Evolutionary conservation across 2,888 invertebrate genomes (phyloP), one percentile per base, ranked within the genome.

Genomic region (Scaptomyza tumidula): DNA sequence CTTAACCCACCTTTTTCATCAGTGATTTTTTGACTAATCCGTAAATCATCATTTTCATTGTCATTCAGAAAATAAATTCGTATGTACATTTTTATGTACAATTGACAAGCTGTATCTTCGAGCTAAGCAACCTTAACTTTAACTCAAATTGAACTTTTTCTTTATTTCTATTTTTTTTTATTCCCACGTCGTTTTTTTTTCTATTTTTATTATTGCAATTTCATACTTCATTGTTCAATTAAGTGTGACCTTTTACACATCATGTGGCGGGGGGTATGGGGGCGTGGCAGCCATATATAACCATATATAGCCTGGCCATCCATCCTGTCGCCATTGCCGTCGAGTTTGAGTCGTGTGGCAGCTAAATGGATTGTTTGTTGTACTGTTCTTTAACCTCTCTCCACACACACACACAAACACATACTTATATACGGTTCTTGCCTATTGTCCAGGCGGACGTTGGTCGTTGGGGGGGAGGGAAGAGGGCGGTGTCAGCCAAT

Each of bases 141-240:
- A 33, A 14, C 41, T n/a, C 31, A 45, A 16, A 10, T 41, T 16
- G 0, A 35, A 13, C 29, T 10, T 27, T 31, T 9, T 10, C 6
- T 44, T 24, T 24, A 5, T 24, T 4, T 24, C 3, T 45, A 9
- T 52, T n/a, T 14, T 27, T 19, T 16, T 31, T 6, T 3, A 45
- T 45, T 39, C 11, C 13, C 37, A 14, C 14, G n/a, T 24, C 11
- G 4, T 58, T 14, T 16, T 46, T 33, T 19, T 24, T 58, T 61
- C 35, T 19, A 1, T 6, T 5, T 62, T 64, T 64, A 43, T 64
- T 46, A 61, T 63, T 11, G 44, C 74, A 75, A 77, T 63, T 76
- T 75, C 65, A 67, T 64, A 61, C 66, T 76, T 72, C 78, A 78
- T 85, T 86, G 85, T 86, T 81, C 78, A 86, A 85, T 86, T 86